Evolutionary conservation across 53 echinoderm and acorn worm species (phyloP).

Genomic region (Pentamera pediparva): DNA sequence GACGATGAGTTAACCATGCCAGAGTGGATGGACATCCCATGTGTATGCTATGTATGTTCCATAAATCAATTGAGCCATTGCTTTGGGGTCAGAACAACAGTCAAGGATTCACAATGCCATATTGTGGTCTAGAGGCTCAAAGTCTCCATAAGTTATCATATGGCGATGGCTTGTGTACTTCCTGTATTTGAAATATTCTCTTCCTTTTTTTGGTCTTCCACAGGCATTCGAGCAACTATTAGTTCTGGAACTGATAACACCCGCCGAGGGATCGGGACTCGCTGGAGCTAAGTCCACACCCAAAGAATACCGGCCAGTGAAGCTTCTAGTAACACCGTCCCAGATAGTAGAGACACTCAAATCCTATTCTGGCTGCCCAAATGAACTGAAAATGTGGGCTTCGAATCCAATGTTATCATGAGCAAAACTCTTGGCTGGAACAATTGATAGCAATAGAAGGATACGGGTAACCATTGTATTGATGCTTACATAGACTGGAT

Average conservation of each 20-base stretch:
- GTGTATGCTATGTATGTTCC: too few relatives aligned
- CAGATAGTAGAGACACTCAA: conserved; percentile 70
- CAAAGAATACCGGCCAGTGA: conserved; percentile 90
- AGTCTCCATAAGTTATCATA: not conserved
- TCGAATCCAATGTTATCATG: conserved; percentile 62
- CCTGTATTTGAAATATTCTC: not conserved
- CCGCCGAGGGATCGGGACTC: conserved; percentile 60
- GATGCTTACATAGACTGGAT: too few relatives aligned
- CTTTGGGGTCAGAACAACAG: not conserved
- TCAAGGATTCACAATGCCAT: not conserved
- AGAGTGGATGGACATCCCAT: too few relatives aligned
- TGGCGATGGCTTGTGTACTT: not conserved
- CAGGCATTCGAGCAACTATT: conserved; percentile 97
- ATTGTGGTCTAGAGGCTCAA: not conserved
- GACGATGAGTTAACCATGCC: too few relatives aligned
- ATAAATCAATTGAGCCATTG: too few relatives aligned
- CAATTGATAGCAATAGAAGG: not conserved
- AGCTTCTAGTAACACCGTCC: conserved; percentile 58
- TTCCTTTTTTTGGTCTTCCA: not conserved
- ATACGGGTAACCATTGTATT: too few relatives aligned
- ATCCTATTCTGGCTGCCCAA: conserved; percentile 72
- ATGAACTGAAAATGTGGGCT: conserved; percentile 83
- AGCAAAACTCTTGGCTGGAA: not conserved
- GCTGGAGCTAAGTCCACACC: conserved; percentile 54
- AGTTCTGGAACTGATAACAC: conserved; percentile 67